These are phyloP conservation scores for Leucophenga maculata DNA, from an alignment of 2,888 invertebrate genomes.

Conservation along the genomic window DNA sequence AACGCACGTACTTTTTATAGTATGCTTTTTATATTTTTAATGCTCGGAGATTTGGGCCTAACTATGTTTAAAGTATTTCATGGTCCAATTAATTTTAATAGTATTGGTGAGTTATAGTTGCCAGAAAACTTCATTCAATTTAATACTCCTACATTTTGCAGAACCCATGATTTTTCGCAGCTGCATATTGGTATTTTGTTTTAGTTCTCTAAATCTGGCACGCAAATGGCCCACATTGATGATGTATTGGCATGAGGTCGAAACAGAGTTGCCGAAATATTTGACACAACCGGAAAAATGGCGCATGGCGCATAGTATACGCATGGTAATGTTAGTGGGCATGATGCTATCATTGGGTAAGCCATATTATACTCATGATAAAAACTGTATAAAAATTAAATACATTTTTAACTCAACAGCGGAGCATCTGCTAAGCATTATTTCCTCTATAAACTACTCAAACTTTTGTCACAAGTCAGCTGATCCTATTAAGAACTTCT, in stretches of 20 bases:
- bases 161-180: slow-evolving; percentile 68
- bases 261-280: slow-evolving; percentile 70
- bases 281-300: slow-evolving; percentile 62
- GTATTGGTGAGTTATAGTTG: slow-evolving; percentile 50
- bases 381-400: neutral
- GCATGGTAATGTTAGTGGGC: slow-evolving; percentile 72
- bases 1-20: slow-evolving; percentile 61
- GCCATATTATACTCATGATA: slow-evolving; percentile 25
- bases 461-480: slow-evolving; percentile 60
- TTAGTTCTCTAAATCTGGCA: slow-evolving; percentile 73
- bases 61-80: slow-evolving; percentile 57
- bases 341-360: slow-evolving; percentile 73
- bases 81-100: slow-evolving; percentile 62
- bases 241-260: slow-evolving; percentile 73
- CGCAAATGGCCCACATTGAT: slow-evolving; percentile 74
- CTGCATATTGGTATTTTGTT: slow-evolving; percentile 55
- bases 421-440: slow-evolving; percentile 67
- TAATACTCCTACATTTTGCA: slow-evolving; percentile 36
- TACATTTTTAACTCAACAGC: slow-evolving; percentile 44
- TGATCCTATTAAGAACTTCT: slow-evolving; percentile 66
- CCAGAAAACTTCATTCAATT: neutral
- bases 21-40: slow-evolving; percentile 50
- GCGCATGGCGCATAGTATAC: slow-evolving; percentile 69
- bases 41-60: slow-evolving; percentile 48
- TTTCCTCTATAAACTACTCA: slow-evolving; percentile 60